A percentile compares a stretch with the other conserved stretches of the same genome.
Conservation (phyloP, 2,888 invertebrate species). For the Dryobota labecula region DNA sequence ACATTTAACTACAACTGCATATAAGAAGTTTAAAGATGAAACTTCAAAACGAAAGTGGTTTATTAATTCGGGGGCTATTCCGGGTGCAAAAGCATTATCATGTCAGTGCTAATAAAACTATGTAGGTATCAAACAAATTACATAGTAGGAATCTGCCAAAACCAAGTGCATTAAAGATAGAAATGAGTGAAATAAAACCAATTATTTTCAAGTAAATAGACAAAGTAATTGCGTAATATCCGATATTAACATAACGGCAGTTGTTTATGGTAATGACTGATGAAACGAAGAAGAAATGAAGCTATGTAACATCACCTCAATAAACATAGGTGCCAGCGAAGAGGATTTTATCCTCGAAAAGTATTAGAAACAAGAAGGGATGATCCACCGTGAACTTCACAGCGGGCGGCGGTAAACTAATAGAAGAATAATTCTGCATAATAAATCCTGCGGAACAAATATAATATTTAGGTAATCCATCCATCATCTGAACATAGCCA, state of each 20-base stretch:
- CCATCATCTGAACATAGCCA: conserved; percentile 4
- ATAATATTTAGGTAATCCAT: conserved; percentile 33
- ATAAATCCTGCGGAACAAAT: conserved; percentile 50
- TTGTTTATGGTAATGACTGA: conserved; percentile 15
- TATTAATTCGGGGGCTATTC: neutral
- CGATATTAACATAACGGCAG: neutral
- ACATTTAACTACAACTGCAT: neutral
- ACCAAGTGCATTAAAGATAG: conserved; percentile 27
- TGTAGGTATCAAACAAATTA: neutral
- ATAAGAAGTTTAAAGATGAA: neutral
- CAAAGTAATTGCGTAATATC: neutral
- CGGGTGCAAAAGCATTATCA: neutral
- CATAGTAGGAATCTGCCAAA: neutral
- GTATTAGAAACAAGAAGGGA: conserved; percentile 62
- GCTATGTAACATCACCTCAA: conserved; percentile 48
- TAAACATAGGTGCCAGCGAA: conserved; percentile 60
- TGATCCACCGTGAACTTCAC: conserved; percentile 59
- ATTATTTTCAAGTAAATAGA: neutral
- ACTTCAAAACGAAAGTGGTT: conserved; percentile 26
- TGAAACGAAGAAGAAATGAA: conserved; percentile 26
- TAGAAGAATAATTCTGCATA: conserved; percentile 34
- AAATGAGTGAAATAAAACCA: conserved; percentile 12
- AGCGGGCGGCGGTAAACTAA: conserved; percentile 22
- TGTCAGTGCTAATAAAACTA: neutral
- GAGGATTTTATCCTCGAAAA: conserved; percentile 61